phyloP scores from a whole-genome alignment of 2,113 vertebrate species.

The Cercocebus atys region DNA sequence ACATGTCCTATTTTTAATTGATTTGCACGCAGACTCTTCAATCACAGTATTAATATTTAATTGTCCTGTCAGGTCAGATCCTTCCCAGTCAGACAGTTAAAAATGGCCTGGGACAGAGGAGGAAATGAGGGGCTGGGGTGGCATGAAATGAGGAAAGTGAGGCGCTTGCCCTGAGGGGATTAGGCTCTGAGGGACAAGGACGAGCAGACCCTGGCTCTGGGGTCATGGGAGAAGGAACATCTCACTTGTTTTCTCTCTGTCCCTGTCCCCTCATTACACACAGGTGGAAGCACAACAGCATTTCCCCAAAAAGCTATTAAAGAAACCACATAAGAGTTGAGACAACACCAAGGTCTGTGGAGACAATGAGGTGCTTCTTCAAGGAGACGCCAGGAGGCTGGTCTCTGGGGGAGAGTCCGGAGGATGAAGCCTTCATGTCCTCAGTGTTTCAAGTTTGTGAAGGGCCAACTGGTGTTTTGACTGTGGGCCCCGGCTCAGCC shows the following conservation, averaged over 20 bases:
- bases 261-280: not conserved
- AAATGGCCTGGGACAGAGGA: slow-evolving; percentile 48
- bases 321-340: not conserved
- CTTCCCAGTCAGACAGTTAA: slow-evolving; percentile 59
- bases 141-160: not conserved
- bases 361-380: not conserved
- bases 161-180: not conserved
- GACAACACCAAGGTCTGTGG: not conserved
- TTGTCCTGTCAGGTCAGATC: slow-evolving; percentile 64
- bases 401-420: not conserved
- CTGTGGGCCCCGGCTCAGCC: not conserved
- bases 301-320: no score
- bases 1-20: slow-evolving; percentile 61
- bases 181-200: not conserved
- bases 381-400: not conserved
- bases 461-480: not conserved
- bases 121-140: not conserved
- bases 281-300: no score
- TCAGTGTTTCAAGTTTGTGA: not conserved
- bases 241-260: not conserved
- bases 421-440: accelerated
- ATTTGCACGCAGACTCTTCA: slow-evolving; percentile 61
- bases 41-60: slow-evolving; percentile 78
- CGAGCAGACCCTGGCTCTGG: not conserved
- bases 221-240: not conserved